Conservation (phyloP, 1,140 invertebrate species). For the Oedothorax gibbosus region DNA sequence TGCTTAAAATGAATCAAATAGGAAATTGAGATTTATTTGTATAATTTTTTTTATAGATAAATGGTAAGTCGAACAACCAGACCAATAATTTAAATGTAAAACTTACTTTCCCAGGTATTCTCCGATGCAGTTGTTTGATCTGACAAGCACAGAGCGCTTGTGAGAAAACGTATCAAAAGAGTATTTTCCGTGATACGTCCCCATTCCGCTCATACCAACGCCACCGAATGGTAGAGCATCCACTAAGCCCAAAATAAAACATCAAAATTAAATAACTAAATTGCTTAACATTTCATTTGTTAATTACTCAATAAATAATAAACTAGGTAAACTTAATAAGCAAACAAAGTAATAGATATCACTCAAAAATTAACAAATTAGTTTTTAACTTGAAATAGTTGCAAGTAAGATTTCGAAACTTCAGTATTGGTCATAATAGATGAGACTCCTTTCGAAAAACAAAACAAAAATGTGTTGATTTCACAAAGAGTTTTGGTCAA, state of each 20-base stretch:
- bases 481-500: no score
- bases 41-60: neutral
- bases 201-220: conserved; percentile 74
- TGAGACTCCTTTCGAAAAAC: no score
- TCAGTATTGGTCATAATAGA: no score
- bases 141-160: conserved; percentile 69
- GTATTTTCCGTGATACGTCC: conserved; percentile 73
- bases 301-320: no score
- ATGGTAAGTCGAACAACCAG: neutral
- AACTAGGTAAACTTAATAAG: no score
- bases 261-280: neutral
- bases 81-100: neutral
- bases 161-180: conserved; percentile 75
- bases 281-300: no score
- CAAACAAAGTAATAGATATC: no score
- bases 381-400: no score
- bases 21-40: neutral
- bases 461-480: no score
- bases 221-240: conserved; percentile 73
- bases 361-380: no score
- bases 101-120: conserved; percentile 55
- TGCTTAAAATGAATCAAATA: neutral
- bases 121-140: conserved; percentile 47
- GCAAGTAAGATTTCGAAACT: no score
- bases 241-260: conserved; percentile 63